A percentile compares a stretch with the other conserved stretches of the same genome.
phyloP scores from a whole-genome alignment of 2,797 vertebrate genomes.

The Fistularia commersonii region DNA sequence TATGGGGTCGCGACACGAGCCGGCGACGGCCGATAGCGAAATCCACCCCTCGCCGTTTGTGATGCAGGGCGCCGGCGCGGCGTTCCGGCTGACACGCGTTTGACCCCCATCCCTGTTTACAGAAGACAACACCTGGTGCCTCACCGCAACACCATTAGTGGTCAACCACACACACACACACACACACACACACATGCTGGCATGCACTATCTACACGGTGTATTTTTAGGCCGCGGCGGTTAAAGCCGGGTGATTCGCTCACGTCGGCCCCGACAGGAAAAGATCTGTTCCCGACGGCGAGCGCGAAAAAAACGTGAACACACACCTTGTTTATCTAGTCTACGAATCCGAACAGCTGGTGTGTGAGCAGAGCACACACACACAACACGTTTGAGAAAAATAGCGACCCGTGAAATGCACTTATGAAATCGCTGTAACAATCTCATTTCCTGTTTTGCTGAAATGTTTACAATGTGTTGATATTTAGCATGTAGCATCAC shows the following conservation, averaged over 20 bases:
- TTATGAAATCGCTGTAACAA: no score
- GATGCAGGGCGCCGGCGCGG: constrained; percentile 21
- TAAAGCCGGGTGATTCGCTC: constrained; percentile 60
- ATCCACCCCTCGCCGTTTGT: constrained; percentile 25
- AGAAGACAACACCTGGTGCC: constrained; percentile 67
- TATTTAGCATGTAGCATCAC: no score
- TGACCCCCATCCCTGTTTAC: constrained; percentile 54
- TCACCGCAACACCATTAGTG: constrained; percentile 59
- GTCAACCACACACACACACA: constrained; percentile 35
- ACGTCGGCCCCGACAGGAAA: constrained; percentile 68
- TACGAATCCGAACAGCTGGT: no score
- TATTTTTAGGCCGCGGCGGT: constrained; percentile 59
- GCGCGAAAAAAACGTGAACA: no score
- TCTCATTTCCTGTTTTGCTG: no score
- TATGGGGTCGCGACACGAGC: constrained; percentile 34
- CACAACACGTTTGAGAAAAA: no score
- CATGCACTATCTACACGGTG: constrained; percentile 25
- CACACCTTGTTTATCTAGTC: no score
- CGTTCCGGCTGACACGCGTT: constrained; percentile 53
- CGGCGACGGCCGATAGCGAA: constrained; percentile 27
- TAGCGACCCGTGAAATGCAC: no score
- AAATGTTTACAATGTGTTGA: no score
- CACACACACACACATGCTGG: constrained; percentile 12
- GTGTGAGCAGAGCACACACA: no score
- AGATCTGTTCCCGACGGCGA: constrained; percentile 79